Evolutionary conservation across 2,888 invertebrate genomes (phyloP), one percentile per base, ranked within the genome.

Genomic region (Lydus trimaculatus): DNA sequence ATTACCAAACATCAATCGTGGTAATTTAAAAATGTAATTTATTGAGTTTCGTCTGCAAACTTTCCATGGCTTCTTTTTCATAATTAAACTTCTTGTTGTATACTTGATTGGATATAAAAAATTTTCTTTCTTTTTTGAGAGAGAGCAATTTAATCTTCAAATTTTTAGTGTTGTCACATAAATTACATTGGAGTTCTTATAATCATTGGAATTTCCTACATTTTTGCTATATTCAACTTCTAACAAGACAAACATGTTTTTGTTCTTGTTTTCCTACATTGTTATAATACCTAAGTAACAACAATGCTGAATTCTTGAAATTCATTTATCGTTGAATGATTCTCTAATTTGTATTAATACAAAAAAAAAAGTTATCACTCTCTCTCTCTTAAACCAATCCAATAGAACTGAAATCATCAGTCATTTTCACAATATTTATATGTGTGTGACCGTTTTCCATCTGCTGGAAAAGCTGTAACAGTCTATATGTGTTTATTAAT

Each of bases 121-220:
- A n/a, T n/a, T n/a, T n/a, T n/a, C n/a, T n/a, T n/a, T n/a, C 58
- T 61, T 64, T 36, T 23, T 58, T n/a, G n/a, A n/a, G 9, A 1
- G 31, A 61, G 61, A 61, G 67, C 64, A 68, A 68, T 68, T 62
- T 68, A 65, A 65, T 68, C 65, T 68, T 68, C 58, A 61, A 61
- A 61, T 68, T 68, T 65, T 31, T 52, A 13, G 23, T 48, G 66
- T 58, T 64, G 56, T 61, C 33, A 20, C 43, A 65, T 68, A 65
- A 69, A 69, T 69, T 63, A 65, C 65, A 20, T 13, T 13, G 13
- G 17, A 43, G 17, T 43, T 7, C n/a, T 48, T 23, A 20, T 48
- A 48, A 48, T 48, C 20, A 11, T 3, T 23, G 48, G 48, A 48
- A 48, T 48, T 43, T 8, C 7, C 1, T n/a, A 13, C n/a, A 5